Conservation (phyloP, 2,888 invertebrate genomes). For the Ligdia adustata region DNA sequence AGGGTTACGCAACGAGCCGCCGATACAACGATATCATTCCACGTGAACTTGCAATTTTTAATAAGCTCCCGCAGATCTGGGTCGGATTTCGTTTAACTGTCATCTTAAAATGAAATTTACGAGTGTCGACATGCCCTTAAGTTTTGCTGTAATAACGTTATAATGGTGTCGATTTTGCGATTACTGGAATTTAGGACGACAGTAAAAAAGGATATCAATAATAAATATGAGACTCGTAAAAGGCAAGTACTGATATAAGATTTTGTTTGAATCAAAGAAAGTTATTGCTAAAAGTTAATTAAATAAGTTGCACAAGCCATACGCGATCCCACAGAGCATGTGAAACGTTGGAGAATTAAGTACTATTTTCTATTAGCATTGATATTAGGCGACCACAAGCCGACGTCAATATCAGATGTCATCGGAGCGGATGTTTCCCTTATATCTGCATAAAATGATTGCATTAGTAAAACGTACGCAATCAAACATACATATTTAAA, state of each 20-base stretch:
- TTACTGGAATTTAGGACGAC: constrained; percentile 8
- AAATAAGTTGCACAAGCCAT: too few species aligned
- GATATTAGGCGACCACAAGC: too few species aligned
- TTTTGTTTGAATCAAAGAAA: neutral
- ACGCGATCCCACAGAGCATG: too few species aligned
- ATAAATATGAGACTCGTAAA: neutral
- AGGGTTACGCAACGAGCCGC: constrained; percentile 68
- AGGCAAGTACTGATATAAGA: neutral
- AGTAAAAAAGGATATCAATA: neutral
- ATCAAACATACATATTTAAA: constrained; percentile 29
- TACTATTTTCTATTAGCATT: too few species aligned
- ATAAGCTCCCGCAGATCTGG: constrained; percentile 31
- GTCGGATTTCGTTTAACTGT: constrained; percentile 33
- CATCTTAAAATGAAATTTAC: constrained; percentile 35
- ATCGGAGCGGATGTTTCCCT: neutral
- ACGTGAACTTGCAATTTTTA: constrained; percentile 36
- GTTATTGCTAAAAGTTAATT: too few species aligned
- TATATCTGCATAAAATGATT: neutral
- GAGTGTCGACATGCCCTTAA: constrained; percentile 28
- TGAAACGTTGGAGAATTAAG: too few species aligned
- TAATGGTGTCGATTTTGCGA: constrained; percentile 11
- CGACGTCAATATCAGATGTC: neutral
- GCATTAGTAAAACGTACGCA: constrained; percentile 22
- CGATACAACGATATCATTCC: constrained; percentile 31
- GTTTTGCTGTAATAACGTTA: constrained; percentile 11